Conservation (phyloP, 2,797 vertebrate species). For the Sebastolobus alascanus region DNA sequence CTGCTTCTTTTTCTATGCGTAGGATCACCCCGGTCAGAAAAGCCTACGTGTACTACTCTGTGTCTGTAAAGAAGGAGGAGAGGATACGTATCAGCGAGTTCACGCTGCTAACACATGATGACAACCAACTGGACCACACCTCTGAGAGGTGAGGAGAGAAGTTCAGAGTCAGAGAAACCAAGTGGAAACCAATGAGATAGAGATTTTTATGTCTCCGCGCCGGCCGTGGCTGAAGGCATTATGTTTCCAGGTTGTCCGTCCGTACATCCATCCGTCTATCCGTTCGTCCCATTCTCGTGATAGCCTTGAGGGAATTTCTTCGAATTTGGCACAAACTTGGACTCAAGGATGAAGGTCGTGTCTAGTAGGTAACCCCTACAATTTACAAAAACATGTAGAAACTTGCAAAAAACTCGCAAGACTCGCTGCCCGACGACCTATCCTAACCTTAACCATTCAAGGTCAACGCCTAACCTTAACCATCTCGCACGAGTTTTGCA, state of each 20-base stretch:
- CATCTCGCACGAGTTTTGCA: too few species aligned
- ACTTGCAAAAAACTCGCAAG: too few species aligned
- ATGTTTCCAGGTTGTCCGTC: neutral
- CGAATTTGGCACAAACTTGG: neutral
- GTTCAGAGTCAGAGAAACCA: neutral
- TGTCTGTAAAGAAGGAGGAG: constrained; percentile 85
- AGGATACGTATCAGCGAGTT: constrained; percentile 89
- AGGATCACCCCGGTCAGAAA: constrained; percentile 82
- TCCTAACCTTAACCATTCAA: too few species aligned
- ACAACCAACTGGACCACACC: constrained; percentile 87
- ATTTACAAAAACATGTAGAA: too few species aligned
- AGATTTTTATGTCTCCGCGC: neutral
- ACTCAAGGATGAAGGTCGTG: rapidly evolving
- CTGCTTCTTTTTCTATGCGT: neutral
- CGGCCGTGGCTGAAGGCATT: rapidly evolving
- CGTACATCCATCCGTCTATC: too few species aligned
- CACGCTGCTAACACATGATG: constrained; percentile 78
- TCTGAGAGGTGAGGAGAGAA: constrained; percentile 84
- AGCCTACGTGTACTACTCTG: constrained; percentile 90
- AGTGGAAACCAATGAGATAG: neutral
- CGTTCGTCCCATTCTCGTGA: too few species aligned
- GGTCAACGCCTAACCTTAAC: too few species aligned
- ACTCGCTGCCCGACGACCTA: too few species aligned
- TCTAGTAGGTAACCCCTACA: too few species aligned
- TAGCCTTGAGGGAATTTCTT: neutral